Percentiles rank a stretch among this genome's conserved stretches.
Conservation (phyloP, 2,113 vertebrate species). For the Tragelaphus imberbis region DNA sequence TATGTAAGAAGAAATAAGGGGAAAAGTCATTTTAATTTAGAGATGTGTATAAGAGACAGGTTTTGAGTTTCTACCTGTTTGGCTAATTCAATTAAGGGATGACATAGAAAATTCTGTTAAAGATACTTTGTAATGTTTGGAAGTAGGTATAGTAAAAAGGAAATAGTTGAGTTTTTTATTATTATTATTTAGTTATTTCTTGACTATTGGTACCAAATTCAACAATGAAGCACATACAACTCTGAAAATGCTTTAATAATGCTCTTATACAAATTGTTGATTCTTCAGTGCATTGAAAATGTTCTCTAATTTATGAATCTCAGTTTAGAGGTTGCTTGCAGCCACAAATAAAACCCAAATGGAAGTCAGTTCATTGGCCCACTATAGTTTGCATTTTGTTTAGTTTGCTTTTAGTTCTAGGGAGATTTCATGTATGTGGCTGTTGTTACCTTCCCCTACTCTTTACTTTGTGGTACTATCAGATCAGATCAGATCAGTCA, state of each 20-base stretch:
- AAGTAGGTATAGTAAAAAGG: constrained; percentile 44
- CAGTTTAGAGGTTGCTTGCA: too few relatives aligned
- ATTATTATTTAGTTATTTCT: constrained; percentile 49
- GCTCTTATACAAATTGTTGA: constrained; percentile 36
- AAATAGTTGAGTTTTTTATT: constrained; percentile 44
- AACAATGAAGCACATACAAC: neutral
- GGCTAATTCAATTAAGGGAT: constrained; percentile 47
- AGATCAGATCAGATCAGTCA: too few relatives aligned
- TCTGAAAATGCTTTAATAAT: constrained; percentile 22
- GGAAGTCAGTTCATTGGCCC: too few relatives aligned
- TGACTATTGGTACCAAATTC: neutral
- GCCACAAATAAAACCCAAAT: too few relatives aligned
- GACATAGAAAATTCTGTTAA: neutral
- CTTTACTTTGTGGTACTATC: too few relatives aligned
- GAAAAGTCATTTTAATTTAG: too few relatives aligned
- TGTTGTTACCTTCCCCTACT: too few relatives aligned
- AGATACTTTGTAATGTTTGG: constrained; percentile 54
- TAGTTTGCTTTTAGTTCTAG: too few relatives aligned
- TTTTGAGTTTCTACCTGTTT: constrained; percentile 69
- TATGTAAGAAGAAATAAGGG: too few relatives aligned
- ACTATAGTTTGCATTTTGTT: too few relatives aligned
- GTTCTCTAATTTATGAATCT: constrained; percentile 51
- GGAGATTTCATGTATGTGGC: too few relatives aligned
- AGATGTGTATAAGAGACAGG: too few relatives aligned
- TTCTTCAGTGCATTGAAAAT: constrained; percentile 69